Evolutionary conservation across 2,797 vertebrate genomes (phyloP).

Genomic region (Parambassis ranga): DNA sequence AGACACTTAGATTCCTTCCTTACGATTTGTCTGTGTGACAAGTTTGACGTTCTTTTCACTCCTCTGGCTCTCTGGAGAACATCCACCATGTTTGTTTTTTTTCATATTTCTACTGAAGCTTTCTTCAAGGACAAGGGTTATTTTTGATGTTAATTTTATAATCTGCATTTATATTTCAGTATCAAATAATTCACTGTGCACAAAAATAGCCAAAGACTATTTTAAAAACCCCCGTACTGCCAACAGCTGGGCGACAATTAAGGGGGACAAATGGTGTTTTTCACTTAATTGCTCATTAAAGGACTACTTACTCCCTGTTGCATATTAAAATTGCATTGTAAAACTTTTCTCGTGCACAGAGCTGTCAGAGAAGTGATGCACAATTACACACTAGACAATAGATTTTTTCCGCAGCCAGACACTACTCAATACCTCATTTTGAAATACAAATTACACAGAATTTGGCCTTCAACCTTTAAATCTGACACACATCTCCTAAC

Average conservation of each 20-base stretch:
- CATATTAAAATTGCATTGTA: conserved; percentile 35
- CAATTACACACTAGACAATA: neutral
- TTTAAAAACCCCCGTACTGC: conserved; percentile 2
- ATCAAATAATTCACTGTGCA: conserved; percentile 6
- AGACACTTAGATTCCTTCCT: conserved; percentile 25
- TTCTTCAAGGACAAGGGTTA: conserved; percentile 7
- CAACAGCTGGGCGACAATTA: conserved; percentile 33
- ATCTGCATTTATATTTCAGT: conserved; percentile 20
- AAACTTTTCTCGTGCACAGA: conserved; percentile 16
- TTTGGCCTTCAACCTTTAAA: conserved; percentile 36
- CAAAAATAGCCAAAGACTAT: conserved; percentile 4
- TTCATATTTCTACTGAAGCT: conserved; percentile 7
- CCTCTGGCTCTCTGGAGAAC: conserved; percentile 20
- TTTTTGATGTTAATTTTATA: conserved; percentile 22
- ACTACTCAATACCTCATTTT: neutral
- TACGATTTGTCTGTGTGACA: conserved; percentile 33
- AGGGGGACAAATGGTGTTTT: conserved; percentile 31
- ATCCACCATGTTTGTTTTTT: conserved; percentile 39
- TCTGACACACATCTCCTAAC: conserved; percentile 23
- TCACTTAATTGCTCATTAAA: conserved; percentile 40
- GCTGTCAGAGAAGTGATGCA: conserved; percentile 1
- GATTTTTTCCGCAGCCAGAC: neutral
- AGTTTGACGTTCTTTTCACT: conserved; percentile 44
- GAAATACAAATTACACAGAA: conserved; percentile 13
- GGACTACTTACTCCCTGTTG: conserved; percentile 15